Evolutionary conservation across 2,888 invertebrate genomes (phyloP).

Genomic region (Elaeidobius kamerunicus): DNA sequence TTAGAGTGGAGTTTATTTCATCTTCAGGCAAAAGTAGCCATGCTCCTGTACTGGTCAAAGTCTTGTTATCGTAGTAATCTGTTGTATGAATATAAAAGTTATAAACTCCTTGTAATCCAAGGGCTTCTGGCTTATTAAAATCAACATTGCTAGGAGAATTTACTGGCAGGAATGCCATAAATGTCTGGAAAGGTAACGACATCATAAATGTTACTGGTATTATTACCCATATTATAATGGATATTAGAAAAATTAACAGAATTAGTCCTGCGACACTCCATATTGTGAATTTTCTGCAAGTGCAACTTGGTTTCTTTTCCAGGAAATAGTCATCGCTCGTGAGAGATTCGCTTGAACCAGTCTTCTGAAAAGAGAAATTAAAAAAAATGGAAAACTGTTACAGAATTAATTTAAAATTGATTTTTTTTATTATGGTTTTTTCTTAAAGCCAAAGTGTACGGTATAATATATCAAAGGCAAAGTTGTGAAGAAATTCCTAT

Average conservation of each 20-base stretch:
- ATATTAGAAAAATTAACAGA: conserved; percentile 32
- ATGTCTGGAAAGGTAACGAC: conserved; percentile 64
- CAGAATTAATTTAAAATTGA: no score
- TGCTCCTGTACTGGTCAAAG: conserved; percentile 50
- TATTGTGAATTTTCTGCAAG: conserved; percentile 2
- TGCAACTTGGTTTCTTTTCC: background rate
- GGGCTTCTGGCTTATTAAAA: conserved; percentile 37
- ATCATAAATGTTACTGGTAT: conserved; percentile 70
- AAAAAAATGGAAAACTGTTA: background rate
- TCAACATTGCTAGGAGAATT: conserved; percentile 34
- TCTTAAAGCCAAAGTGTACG: background rate
- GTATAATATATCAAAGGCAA: no score
- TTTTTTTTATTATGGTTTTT: background rate
- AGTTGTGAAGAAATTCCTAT: no score
- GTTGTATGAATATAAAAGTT: conserved; percentile 37
- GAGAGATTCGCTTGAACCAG: conserved; percentile 4
- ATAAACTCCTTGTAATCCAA: conserved; percentile 34
- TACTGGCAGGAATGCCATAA: conserved; percentile 66
- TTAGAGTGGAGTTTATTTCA: conserved; percentile 27
- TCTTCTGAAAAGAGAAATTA: conserved; percentile 4
- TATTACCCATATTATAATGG: conserved; percentile 61
- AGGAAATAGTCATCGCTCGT: background rate
- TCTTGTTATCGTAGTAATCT: conserved; percentile 45
- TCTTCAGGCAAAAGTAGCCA: conserved; percentile 37
- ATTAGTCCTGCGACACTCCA: conserved; percentile 6